These are phyloP conservation scores for Micrasema longulum DNA, from an alignment of 1,140 invertebrate species.

Conservation along the genomic window DNA sequence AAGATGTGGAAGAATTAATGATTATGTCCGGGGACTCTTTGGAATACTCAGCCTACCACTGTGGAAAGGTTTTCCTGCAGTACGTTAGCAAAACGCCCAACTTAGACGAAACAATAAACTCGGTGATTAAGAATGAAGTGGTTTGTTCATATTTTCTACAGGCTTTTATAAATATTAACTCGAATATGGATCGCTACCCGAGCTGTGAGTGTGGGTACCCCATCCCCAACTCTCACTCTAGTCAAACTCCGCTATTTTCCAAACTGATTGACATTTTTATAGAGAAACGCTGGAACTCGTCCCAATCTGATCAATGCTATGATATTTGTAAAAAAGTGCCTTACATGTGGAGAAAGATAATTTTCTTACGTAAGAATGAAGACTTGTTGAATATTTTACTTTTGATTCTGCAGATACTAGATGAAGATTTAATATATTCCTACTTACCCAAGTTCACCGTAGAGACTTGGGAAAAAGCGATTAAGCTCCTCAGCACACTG, in stretches of 20 bases:
- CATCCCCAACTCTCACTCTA: slow-evolving; percentile 61
- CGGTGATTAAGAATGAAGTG: slow-evolving; percentile 60
- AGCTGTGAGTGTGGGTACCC: slow-evolving; percentile 66
- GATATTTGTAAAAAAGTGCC: slow-evolving; percentile 71
- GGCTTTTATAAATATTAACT: slow-evolving; percentile 64
- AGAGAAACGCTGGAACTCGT: slow-evolving; percentile 63
- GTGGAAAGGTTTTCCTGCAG: slow-evolving; percentile 63
- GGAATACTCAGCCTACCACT: slow-evolving; percentile 62
- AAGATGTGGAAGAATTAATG: slow-evolving; percentile 63
- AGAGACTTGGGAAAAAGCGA: slow-evolving; percentile 62
- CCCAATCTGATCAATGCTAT: slow-evolving; percentile 63
- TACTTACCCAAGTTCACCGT: slow-evolving; percentile 66
- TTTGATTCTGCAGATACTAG: slow-evolving; percentile 65
- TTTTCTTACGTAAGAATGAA: slow-evolving; percentile 64
- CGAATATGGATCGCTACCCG: slow-evolving; percentile 59
- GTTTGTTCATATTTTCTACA: slow-evolving; percentile 67
- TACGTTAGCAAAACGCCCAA: slow-evolving; percentile 58
- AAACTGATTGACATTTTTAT: slow-evolving; percentile 65
- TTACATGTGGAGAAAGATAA: slow-evolving; percentile 70
- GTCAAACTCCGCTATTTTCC: slow-evolving; percentile 62
- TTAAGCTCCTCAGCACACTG: slow-evolving; percentile 63
- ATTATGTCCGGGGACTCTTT: slow-evolving; percentile 57
- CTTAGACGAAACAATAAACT: slow-evolving; percentile 58
- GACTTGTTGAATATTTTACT: slow-evolving; percentile 64
- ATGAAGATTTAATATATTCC: slow-evolving; percentile 63